phyloP scores from a whole-genome alignment of 2,888 invertebrate genomes.

The Osmoderma eremita region DNA sequence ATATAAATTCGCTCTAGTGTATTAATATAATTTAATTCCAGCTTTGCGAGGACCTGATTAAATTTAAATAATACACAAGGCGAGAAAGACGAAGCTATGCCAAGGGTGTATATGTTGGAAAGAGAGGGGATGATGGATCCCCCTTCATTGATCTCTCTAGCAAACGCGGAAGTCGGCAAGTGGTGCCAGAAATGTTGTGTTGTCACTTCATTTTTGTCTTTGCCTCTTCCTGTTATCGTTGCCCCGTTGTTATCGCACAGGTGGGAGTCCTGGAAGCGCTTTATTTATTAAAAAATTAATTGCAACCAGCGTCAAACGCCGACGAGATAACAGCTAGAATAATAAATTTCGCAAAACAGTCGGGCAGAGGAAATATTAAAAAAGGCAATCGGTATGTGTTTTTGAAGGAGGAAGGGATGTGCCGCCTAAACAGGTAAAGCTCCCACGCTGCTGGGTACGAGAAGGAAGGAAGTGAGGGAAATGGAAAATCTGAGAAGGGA shows the following conservation, averaged over 20 bases:
- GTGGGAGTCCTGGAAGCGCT: conserved; percentile 1
- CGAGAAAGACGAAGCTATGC: conserved; percentile 46
- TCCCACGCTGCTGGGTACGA: neutral
- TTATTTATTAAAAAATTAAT: conserved; percentile 36
- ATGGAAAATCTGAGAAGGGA: conserved; percentile 19
- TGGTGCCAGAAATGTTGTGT: neutral
- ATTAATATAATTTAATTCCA: conserved; percentile 61
- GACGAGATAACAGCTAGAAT: neutral
- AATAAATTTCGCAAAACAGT: neutral
- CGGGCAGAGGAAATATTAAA: conserved; percentile 8
- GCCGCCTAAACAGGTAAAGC: too few species aligned
- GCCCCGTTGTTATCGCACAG: conserved; percentile 3
- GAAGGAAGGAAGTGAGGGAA: neutral
- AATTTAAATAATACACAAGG: conserved; percentile 63
- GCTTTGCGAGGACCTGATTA: conserved; percentile 61
- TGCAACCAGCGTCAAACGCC: neutral
- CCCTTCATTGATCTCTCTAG: conserved; percentile 25
- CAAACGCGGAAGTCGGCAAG: neutral
- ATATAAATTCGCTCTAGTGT: conserved; percentile 27
- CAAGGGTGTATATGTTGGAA: neutral
- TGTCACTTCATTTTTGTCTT: conserved; percentile 33
- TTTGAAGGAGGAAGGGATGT: too few species aligned
- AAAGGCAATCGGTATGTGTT: neutral
- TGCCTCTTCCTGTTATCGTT: neutral
- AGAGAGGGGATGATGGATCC: conserved; percentile 7